These are phyloP conservation scores for Melieria crassipennis DNA, from an alignment of 2,888 invertebrate genomes.

Conservation along the genomic window DNA sequence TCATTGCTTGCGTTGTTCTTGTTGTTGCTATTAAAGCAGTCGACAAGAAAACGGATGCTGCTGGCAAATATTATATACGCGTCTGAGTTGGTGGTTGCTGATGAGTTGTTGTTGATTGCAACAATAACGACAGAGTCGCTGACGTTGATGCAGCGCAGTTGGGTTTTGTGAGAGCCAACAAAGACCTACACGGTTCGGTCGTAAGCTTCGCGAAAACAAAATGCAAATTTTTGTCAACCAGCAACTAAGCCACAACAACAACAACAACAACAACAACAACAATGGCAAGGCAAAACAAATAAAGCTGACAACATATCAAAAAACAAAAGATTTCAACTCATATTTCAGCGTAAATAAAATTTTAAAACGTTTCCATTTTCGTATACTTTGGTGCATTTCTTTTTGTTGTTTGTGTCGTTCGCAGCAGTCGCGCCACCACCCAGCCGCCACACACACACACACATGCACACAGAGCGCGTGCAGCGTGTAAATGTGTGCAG, in stretches of 20 bases:
- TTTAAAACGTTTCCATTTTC: conserved; percentile 1
- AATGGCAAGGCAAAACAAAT: not conserved
- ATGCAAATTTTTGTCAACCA: conserved; percentile 5
- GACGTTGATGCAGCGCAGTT: not conserved
- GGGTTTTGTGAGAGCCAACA: not conserved
- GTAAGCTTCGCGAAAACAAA: not conserved
- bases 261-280: too few species aligned
- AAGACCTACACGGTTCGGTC: not conserved
- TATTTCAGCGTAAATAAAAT: conserved; percentile 1
- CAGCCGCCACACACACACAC: too few species aligned
- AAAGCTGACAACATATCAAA: not conserved
- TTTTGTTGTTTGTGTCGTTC: too few species aligned
- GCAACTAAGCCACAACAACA: not conserved
- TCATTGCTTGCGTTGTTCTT: conserved; percentile 10
- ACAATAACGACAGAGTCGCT: not conserved
- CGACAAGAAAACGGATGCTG: not conserved
- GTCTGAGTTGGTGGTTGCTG: not conserved
- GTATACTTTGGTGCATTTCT: not conserved
- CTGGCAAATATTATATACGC: not conserved
- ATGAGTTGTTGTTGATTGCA: not conserved
- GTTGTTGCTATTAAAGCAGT: conserved; percentile 14
- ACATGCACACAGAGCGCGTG: too few species aligned
- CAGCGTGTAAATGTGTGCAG: not conserved
- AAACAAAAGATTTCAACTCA: conserved; percentile 5
- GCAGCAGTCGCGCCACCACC: too few species aligned